Conservation (phyloP, 2,797 vertebrate genomes). For the Cygnus olor region DNA sequence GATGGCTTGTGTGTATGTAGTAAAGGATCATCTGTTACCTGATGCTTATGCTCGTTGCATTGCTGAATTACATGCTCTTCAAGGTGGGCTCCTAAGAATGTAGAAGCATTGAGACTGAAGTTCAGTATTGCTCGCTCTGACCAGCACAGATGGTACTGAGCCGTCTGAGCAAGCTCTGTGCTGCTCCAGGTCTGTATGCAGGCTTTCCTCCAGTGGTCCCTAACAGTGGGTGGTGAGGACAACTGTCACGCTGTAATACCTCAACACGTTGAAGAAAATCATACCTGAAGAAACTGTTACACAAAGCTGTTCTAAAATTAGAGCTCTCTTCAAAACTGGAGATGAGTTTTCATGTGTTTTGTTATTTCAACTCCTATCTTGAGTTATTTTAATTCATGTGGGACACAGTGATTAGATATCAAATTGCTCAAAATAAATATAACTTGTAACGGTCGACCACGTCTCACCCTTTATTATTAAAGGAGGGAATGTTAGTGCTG, state of each 20-base stretch:
- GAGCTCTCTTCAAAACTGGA: neutral
- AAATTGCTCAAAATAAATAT: neutral
- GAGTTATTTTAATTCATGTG: neutral
- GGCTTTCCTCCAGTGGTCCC: neutral
- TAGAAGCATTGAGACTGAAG: neutral
- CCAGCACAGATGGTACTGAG: neutral
- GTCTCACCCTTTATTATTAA: neutral
- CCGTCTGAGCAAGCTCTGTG: neutral
- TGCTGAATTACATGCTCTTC: neutral
- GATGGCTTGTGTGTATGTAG: neutral
- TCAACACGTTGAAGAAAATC: neutral
- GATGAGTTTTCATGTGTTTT: neutral
- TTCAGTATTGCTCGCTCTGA: neutral
- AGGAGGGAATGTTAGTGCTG: neutral
- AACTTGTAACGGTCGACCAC: neutral
- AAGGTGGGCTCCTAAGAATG: neutral
- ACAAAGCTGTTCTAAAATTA: constrained; percentile 6
- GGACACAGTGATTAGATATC: neutral
- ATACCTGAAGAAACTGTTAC: neutral
- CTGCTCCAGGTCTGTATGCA: neutral
- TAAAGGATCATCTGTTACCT: neutral
- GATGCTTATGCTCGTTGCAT: neutral
- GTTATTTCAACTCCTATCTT: neutral
- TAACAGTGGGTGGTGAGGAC: neutral
- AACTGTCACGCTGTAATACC: neutral